phyloP scores from a whole-genome alignment of 2,888 invertebrate species.

The Elegia similella region DNA sequence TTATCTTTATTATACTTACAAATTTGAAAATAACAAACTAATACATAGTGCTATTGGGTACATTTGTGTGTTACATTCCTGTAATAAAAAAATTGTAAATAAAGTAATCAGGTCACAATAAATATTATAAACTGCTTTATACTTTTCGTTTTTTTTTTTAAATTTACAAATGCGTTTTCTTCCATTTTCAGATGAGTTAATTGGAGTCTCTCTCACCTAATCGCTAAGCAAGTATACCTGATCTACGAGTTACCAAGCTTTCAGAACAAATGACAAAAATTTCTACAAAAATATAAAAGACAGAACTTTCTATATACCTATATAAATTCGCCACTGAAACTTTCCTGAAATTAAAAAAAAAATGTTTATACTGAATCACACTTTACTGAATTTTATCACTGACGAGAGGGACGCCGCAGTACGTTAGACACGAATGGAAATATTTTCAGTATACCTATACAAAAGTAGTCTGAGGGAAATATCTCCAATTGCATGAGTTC shows the following conservation, averaged over 20 bases:
- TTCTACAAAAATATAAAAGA: background rate
- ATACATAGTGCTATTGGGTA: slow-evolving; percentile 8
- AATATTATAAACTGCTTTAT: slow-evolving; percentile 55
- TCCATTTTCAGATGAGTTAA: slow-evolving; percentile 6
- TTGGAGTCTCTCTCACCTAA: background rate
- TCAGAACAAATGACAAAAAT: background rate
- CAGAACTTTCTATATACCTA: no score
- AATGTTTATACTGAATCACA: no score
- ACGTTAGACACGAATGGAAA: no score
- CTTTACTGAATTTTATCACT: no score
- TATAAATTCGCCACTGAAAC: no score
- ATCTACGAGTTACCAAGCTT: background rate
- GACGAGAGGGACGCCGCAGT: no score
- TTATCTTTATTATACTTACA: no score
- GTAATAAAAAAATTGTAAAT: slow-evolving; percentile 70
- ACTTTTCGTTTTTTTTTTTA: slow-evolving; percentile 32
- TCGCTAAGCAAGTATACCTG: background rate
- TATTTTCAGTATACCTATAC: no score
- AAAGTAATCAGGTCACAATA: slow-evolving; percentile 72
- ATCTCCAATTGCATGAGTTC: no score
- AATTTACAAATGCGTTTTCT: slow-evolving; percentile 24
- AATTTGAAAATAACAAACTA: background rate
- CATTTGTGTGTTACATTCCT: slow-evolving; percentile 56
- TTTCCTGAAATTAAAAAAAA: no score
- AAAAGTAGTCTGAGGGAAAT: no score